Evolutionary conservation across 2,113 vertebrate genomes (phyloP), one percentile per base, ranked within the genome.

Genomic region (Leucosticte australis): DNA sequence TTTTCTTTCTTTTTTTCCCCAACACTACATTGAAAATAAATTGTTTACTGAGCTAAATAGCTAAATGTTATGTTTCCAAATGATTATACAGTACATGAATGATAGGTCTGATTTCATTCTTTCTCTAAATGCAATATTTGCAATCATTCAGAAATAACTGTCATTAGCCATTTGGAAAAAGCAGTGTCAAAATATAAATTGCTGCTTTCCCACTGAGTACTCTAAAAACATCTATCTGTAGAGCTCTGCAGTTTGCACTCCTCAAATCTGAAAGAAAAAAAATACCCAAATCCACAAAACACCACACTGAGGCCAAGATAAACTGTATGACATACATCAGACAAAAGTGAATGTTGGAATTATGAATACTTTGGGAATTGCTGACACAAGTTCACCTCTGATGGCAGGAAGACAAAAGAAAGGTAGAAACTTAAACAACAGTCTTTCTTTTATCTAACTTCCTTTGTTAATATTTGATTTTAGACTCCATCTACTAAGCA

Each of bases 1-100:
- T 64, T 42, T 26, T 3, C 3, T 44, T 9, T 9, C 6, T 57
- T 57, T 57, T 13, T 9, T 22, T 3, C 0, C 13, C 27, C 22
- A 60, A 2, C 4, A 53, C 8, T 62, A 7, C 23, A 8, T 5
- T 44, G 9, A 31, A 65, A 88, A 53, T 13, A 44, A 88, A 8
- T 50, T 84, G 67, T 64, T 84, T 75, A 56, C 47, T 59, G 13
- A 63, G 59, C 8, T 63, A 49, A 87, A 67, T 10, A 7, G 50
- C 10, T 67, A 41, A 83, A 70, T 16, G 1, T 33, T 33, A 21
- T 17, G 6, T 56, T 87, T 35, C 22, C 8, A 56, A 71, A 50
- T 42, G 5, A 50, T 60, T 69, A 13, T 31, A 67, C 0, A 12
- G 59, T 7, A 74, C 22, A 21, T 76, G 37, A 62, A 55, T 37